Evolutionary conservation across 2,797 vertebrate species (phyloP), one percentile per base, ranked within the genome.

Genomic region (Avahi laniger): DNA sequence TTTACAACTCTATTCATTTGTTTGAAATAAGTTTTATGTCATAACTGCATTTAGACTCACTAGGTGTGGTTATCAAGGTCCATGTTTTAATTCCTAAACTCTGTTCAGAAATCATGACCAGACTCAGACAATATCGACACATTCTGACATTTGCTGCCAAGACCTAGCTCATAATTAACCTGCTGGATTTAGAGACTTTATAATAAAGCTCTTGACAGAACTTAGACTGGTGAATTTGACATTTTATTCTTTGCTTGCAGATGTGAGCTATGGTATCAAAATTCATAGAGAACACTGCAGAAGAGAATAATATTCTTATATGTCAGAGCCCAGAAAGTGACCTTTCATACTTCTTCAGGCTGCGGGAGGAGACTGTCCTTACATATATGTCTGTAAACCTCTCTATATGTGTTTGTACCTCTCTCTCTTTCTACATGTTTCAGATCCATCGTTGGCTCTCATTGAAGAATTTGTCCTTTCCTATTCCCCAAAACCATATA

Each of bases 231-330:
- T 7, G 28, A 79, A 50, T 67, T 72, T 84, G 61, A 80, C 7
- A 20, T 83, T 85, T 89, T 63, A 48, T 73, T 95, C 72, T 95
- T 82, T 94, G 50, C 78, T 87, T 43, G n/a, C 46, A 95, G 52
- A 80, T 18, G 22, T 24, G 14, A 76, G 59, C 43, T 83, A 3
- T 9, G 41, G 33, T 75, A 65, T 89, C 38, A 87, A 80, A 61
- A 59, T 83, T 92, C 69, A 24, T 10, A 54, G 22, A 93, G n/a
- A 38, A 38, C 0, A 3, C 10, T 50, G 11, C 12, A n/a, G 13
- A 92, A 75, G 1, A 15, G 12, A n/a, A 50, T 10, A 43, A 0
- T 41, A 3, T 57, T 86, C 41, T 61, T 43, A 35, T 3, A 35
- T 7, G 18, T 61, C 38, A 46, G 57, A 89, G 3, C 6, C 24